Evolutionary conservation across 92 coral and sea anemone species (phyloP).

Genomic region (Chrysogorgia sp.): DNA sequence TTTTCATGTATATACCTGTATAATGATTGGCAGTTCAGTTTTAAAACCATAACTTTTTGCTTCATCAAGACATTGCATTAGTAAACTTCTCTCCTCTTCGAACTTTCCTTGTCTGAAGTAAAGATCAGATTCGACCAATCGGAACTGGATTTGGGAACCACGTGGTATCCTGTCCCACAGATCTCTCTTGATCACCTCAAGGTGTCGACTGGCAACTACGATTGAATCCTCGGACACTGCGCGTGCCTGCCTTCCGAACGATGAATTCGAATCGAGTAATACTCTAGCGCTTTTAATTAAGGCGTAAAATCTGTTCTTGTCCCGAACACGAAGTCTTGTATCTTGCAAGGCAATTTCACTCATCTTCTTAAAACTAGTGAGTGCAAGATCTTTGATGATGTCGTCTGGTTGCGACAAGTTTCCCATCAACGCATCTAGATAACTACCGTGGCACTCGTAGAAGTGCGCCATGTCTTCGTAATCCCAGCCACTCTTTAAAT

Average conservation of each 20-base stretch:
- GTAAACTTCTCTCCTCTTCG: conserved; percentile 2
- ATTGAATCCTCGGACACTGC: neutral
- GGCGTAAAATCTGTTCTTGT: conserved; percentile 12
- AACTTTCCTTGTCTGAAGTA: conserved; percentile 16
- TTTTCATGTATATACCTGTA: conserved; percentile 12
- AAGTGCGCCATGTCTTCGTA: conserved; percentile 17
- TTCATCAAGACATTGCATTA: conserved; percentile 4
- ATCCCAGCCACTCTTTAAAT: neutral
- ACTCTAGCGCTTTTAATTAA: conserved; percentile 9
- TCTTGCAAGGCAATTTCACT: conserved; percentile 16
- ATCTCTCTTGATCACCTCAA: conserved; percentile 12
- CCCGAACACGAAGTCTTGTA: conserved; percentile 5
- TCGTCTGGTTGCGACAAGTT: neutral
- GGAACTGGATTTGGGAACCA: conserved; percentile 32
- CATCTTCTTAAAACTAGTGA: conserved; percentile 13
- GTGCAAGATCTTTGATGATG: conserved; percentile 9
- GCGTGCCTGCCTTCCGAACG: conserved; percentile 11
- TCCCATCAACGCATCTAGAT: conserved; percentile 27
- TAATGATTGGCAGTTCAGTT: conserved; percentile 18
- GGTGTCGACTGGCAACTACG: neutral
- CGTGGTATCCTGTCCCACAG: conserved; percentile 15
- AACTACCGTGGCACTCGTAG: conserved; percentile 22
- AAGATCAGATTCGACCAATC: conserved; percentile 24
- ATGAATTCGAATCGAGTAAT: conserved; percentile 13
- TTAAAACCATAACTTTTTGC: conserved; percentile 5